These are phyloP conservation scores for Eleginops maclovinus DNA, from an alignment of 2,113 vertebrate species.

Conservation along the genomic window DNA sequence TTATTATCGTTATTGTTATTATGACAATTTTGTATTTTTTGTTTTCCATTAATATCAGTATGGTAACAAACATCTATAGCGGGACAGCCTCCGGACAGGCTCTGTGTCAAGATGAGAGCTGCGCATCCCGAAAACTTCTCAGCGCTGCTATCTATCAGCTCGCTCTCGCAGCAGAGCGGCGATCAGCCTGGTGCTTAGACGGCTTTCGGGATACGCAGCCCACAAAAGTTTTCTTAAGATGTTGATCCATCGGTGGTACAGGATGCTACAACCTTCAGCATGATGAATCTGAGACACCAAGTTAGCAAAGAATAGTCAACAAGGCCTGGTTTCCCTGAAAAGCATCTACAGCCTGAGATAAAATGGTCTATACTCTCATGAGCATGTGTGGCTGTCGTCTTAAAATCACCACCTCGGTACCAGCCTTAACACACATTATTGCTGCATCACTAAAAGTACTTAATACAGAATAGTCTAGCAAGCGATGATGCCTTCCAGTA, in stretches of 20 bases:
- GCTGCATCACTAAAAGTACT: background rate
- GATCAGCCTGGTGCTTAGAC: background rate
- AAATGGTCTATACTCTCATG: background rate
- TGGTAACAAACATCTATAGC: slow-evolving; percentile 82
- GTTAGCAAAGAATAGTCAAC: slow-evolving; percentile 53
- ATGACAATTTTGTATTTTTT: slow-evolving; percentile 67
- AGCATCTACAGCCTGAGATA: background rate
- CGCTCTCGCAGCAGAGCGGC: background rate
- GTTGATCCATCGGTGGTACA: slow-evolving; percentile 81
- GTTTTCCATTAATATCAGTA: slow-evolving; percentile 87
- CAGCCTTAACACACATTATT: background rate
- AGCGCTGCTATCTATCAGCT: accelerated
- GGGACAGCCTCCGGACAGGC: slow-evolving; percentile 90
- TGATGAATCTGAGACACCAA: slow-evolving; percentile 71
- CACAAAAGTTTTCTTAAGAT: slow-evolving; percentile 65
- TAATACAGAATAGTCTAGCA: background rate
- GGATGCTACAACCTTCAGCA: slow-evolving; percentile 78
- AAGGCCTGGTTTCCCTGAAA: slow-evolving; percentile 18
- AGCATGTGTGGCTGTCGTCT: background rate
- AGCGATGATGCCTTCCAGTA: slow-evolving; percentile 26
- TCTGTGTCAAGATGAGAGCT: slow-evolving; percentile 58
- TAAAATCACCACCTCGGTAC: background rate
- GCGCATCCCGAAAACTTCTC: slow-evolving; percentile 31
- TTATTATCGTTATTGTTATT: slow-evolving; percentile 75
- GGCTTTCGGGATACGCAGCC: slow-evolving; percentile 38